Base-by-base conservation (phyloP, 2,797 vertebrate species). In the Bufotes viridis region DNA sequence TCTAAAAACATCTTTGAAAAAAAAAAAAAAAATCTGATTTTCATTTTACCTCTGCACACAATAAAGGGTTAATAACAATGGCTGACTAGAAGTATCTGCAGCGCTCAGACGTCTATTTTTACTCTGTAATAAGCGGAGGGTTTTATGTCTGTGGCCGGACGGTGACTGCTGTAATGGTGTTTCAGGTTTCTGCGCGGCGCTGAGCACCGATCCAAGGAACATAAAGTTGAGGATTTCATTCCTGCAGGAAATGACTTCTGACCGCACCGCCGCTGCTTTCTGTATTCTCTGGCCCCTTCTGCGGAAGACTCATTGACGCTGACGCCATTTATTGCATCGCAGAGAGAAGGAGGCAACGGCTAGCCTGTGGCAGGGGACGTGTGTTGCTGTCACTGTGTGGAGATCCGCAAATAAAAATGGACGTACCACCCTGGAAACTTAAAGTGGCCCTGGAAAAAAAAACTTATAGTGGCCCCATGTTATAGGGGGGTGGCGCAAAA, bases 131-230 rank as follows among this genome's bases (percentile, higher is more conserved):
- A 85, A 85, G 78, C 67, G 13, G n/a, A 17, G 42, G 78, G 15
- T 84, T 70, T 79, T 70, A 34, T 86, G 85, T 86, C 85, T 78
- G 76, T 70, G 85, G 76, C 75, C 76, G 58, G 75, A 67, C 49
- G 15, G 75, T 70, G 61, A 57, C 76, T 3, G 75, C 85, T 8
- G 76, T 80, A 17, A 80, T 67, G 34, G 60, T 69, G 29, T 85
- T 5, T 18, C 83, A 60, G 83, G 72, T 78, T 84, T 61, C 55
- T 51, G 57, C 67, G 74, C n/a, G 18, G 83, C 12, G 34, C 22
- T 42, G 34, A 61, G 57, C 58, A 7, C 2, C 18, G 34, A 34
- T 78, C 58, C 76, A 79, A 22, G 57, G 26, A 86, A 80, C 13
- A 57, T 67, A 51, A 78, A 63, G 63, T 58, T 42, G 26, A 72